Base-by-base conservation (phyloP, 2,113 vertebrate species). In the Odocoileus virginianus region DNA sequence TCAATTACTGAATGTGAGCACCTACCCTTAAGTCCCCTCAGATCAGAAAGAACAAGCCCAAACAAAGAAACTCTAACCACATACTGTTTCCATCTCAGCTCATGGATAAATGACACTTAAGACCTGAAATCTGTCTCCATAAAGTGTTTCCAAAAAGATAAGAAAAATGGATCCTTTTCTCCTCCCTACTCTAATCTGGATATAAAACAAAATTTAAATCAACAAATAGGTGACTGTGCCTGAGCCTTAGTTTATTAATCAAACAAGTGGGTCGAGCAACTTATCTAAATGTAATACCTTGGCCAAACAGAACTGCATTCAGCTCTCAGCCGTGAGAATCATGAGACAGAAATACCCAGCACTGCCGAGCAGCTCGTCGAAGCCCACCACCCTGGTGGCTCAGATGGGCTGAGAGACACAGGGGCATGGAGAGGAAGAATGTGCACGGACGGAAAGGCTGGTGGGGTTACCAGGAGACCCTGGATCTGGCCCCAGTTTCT, bases 151-250 rank as follows among this genome's bases (percentile, higher is more conserved):
- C 81, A 57, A 17, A 81, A 91, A 58, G n/a, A 64, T n/a, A 52
- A 86, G 57, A 58, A 90, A 87, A 91, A 52, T 40, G 45, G 43
- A 61, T 82, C 50, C 36, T 8, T 45, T 76, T 79, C 15, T 87
- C n/a, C 45, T 94, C 27, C 40, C 16, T 4, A 55, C 21, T 85
- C 13, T 67, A 71, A 91, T 83, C 27, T 94, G 83, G 45, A 50
- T 82, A 86, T 52, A 95, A 95, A 81, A 87, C 58, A 30, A 95
- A 97, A 67, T 64, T 40, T 81, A 95, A 97, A 74, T 76, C 33
- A 87, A 95, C 30, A 89, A 91, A 40, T 60, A 92, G 88, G 40
- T 60, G 47, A 93, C 28, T 78, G 50, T 74, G 14, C 27, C 57
- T 30, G 43, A 74, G 40, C 30, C 57, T 97, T 67, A 40, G 45